Evolutionary conservation across 2,888 invertebrate species (phyloP), one percentile per base, ranked within the genome.

Genomic region (Dermolepida albohirtum): DNA sequence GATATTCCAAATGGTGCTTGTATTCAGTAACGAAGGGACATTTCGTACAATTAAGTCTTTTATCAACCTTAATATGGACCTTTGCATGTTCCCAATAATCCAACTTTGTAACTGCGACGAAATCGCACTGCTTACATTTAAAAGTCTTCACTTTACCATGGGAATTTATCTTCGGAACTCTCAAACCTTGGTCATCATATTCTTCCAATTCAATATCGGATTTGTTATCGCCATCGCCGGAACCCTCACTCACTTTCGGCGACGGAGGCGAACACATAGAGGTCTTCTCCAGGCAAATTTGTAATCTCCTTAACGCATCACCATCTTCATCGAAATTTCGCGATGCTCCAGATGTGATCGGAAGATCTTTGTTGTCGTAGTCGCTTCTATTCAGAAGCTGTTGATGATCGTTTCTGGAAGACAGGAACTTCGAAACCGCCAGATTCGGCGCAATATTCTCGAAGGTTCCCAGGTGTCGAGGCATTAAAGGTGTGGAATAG

Each of bases 1-100:
- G 81, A 40, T 77, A 74, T 11, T 76, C 75, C 22, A 80, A 67
- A 54, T 99, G 99, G 81, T 99, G 99, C 79, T 99, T 99, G 86
- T 96, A 96, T 81, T 98, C 98, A 0, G 99, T 99, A 2, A 98
- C 97, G 79, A 99, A 99, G 0, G 95, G 94, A 59, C 76, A 73
- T 47, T 74, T 73, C 7, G 70, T 67, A 67, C 79, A 80, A 17
- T 76, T 71, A 29, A 99, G 85, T 75, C 95, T 88, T 80, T 97
- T 97, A 75, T 98, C 98, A 0, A 91, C 89, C 77, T 95, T 96
- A 77, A 99, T 98, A 85, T 99, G 99, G 16, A 88, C 87, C 65
- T 92, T 90, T 22, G 90, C 89, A 81, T 99, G 99, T 44, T 92
- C 90, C 98, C 98, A 99, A 80, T 94, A 97, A 66, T 94, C 95